phyloP scores from a whole-genome alignment of 2,888 invertebrate species.

The Mythimna pallens region DNA sequence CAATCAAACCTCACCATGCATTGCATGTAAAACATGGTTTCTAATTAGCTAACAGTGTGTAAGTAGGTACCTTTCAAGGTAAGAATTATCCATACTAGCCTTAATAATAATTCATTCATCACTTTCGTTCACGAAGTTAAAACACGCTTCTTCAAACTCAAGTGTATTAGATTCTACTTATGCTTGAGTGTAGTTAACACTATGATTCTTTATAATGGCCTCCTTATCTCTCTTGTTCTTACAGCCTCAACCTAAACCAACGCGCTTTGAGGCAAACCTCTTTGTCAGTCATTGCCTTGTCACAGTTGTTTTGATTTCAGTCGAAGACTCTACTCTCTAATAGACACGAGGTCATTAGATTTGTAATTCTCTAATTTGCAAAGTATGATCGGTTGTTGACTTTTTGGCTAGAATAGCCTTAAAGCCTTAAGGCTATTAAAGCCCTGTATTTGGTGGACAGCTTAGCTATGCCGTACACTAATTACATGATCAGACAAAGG shows the following conservation, averaged over 20 bases:
- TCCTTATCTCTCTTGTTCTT: too few species aligned
- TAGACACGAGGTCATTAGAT: neutral
- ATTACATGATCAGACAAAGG: too few species aligned
- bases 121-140: neutral
- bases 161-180: neutral
- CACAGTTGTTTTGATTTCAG: neutral
- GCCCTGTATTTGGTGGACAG: neutral
- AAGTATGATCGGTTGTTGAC: too few species aligned
- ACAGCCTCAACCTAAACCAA: neutral
- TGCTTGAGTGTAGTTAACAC: neutral
- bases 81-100: neutral
- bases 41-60: neutral
- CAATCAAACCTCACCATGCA: constrained; percentile 2
- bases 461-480: neutral
- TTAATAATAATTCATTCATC: neutral
- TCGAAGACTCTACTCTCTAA: too few species aligned
- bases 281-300: neutral
- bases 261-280: too few species aligned
- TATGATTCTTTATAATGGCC: neutral
- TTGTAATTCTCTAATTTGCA: neutral
- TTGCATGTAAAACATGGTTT: neutral
- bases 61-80: constrained; percentile 2
- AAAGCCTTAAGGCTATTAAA: too few species aligned
- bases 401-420: too few species aligned
- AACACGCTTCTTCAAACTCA: neutral